A percentile compares a stretch with the other conserved stretches of the same genome.
These are phyloP conservation scores for Struthidea cinerea DNA, from an alignment of 2,113 vertebrate genomes.

Conservation along the genomic window DNA sequence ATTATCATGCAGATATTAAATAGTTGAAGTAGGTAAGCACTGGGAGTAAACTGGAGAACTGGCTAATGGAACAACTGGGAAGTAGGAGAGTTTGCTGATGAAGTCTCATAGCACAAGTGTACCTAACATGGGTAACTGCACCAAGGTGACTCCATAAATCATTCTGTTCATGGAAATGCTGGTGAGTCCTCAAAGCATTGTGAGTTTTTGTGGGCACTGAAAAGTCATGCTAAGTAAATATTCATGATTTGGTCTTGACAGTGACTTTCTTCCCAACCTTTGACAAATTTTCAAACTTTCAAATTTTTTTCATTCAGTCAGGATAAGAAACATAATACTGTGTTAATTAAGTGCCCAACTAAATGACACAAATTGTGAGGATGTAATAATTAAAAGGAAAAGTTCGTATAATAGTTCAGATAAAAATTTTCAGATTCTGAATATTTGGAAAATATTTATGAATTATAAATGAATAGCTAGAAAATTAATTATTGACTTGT, in stretches of 20 bases:
- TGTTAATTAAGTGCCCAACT: conserved; percentile 21
- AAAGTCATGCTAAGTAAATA: not conserved
- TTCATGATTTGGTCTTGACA: not conserved
- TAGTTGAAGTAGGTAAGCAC: not conserved
- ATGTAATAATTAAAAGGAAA: conserved; percentile 33
- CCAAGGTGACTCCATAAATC: not conserved
- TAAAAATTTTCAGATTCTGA: conserved; percentile 15
- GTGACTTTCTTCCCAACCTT: not conserved
- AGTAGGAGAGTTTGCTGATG: not conserved
- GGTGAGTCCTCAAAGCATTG: not conserved
- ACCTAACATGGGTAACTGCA: not conserved
- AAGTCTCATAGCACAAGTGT: not conserved
- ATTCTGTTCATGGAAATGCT: not conserved
- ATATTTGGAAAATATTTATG: conserved; percentile 63
- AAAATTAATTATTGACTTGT: conserved; percentile 65
- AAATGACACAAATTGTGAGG: conserved; percentile 2
- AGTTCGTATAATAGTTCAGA: conserved; percentile 29
- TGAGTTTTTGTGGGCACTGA: not conserved
- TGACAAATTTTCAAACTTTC: conserved; percentile 12
- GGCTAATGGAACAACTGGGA: not conserved
- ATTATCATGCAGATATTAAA: not conserved
- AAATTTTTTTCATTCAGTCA: not conserved
- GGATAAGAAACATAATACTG: not conserved
- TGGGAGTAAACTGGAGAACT: not conserved
- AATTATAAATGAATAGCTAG: conserved; percentile 59